A percentile compares a stretch with the other conserved stretches of the same genome.
These are phyloP conservation scores for Micrasema minimum DNA, from an alignment of 1,140 invertebrate species.

Conservation along the genomic window DNA sequence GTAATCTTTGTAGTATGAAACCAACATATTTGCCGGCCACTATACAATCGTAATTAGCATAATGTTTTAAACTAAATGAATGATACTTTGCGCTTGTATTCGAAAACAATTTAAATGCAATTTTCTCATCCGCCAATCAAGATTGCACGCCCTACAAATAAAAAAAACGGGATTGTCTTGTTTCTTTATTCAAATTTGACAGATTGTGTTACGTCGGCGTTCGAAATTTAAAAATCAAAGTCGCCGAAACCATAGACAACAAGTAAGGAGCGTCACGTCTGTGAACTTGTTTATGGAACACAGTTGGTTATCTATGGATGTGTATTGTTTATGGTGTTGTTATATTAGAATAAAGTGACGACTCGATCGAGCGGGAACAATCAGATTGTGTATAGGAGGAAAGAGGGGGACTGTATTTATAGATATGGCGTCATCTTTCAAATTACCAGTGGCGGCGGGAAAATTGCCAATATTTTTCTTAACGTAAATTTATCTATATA, in stretches of 20 bases:
- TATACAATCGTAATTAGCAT: too few species aligned
- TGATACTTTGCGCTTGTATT: too few species aligned
- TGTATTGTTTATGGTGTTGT: constrained; percentile 8
- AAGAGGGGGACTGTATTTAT: constrained; percentile 9
- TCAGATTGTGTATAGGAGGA: constrained; percentile 9
- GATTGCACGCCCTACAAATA: too few species aligned
- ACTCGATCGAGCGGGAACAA: constrained; percentile 27
- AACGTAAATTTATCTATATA: neutral
- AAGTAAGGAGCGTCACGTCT: constrained; percentile 9
- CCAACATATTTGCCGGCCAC: too few species aligned
- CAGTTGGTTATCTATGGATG: too few species aligned
- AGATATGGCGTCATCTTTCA: constrained; percentile 29
- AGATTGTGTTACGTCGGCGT: constrained; percentile 7
- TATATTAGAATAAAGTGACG: constrained; percentile 29
- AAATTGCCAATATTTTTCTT: neutral
- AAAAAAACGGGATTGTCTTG: constrained; percentile 10
- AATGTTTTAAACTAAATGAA: too few species aligned
- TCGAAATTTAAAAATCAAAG: constrained; percentile 18
- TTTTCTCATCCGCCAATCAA: too few species aligned
- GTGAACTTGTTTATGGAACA: constrained; percentile 12
- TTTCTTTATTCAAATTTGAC: constrained; percentile 15
- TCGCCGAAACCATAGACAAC: constrained; percentile 24
- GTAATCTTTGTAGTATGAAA: too few species aligned
- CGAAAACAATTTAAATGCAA: too few species aligned
- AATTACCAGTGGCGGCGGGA: constrained; percentile 1